A percentile compares a stretch with the other conserved stretches of the same genome.
phyloP scores from a whole-genome alignment of 1,140 invertebrate genomes.

The Neotoxoptera formosana region DNA sequence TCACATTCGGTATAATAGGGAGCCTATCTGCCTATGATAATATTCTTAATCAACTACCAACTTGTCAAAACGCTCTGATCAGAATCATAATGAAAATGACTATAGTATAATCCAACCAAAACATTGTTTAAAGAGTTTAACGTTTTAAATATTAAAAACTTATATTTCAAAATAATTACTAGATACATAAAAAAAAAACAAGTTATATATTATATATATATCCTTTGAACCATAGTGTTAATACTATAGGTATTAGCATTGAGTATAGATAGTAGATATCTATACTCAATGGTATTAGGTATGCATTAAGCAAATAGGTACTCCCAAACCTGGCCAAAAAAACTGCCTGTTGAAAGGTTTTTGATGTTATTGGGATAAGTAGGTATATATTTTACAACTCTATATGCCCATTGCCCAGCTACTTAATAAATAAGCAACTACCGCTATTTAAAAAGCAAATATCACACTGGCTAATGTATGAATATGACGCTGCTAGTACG shows the following conservation, averaged over 20 bases:
- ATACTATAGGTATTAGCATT: too few species aligned
- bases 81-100: not conserved
- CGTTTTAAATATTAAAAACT: not conserved
- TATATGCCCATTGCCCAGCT: not conserved
- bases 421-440: not conserved
- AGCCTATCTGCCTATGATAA: not conserved
- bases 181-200: not conserved
- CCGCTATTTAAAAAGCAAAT: not conserved
- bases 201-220: too few species aligned
- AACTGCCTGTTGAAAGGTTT: too few species aligned
- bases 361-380: too few species aligned
- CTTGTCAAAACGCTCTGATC: not conserved
- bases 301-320: too few species aligned
- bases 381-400: too few species aligned
- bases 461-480: not conserved
- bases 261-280: too few species aligned
- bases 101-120: not conserved
- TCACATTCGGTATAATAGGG: not conserved
- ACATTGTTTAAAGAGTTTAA: not conserved
- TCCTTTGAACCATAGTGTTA: too few species aligned
- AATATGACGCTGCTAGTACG: not conserved
- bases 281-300: too few species aligned
- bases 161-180: not conserved
- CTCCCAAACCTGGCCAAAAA: too few species aligned
- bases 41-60: not conserved